Percentiles rank a stretch among this genome's conserved stretches.
phyloP scores from a whole-genome alignment of 2,113 vertebrate genomes.

The Nycticryphes semicollaris region DNA sequence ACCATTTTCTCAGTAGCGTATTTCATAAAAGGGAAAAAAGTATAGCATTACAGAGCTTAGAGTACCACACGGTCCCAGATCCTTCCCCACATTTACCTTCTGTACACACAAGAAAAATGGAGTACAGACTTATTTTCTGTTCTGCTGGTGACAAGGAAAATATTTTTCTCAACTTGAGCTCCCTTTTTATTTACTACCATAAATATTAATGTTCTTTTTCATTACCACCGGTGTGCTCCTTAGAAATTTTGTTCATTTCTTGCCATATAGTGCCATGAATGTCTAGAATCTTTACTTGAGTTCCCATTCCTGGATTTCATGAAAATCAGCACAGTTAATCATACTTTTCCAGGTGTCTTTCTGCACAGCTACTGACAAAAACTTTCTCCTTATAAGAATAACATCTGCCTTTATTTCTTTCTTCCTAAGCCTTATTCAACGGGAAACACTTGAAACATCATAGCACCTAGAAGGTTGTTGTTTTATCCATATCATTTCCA shows the following conservation, averaged over 20 bases:
- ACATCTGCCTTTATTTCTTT: neutral
- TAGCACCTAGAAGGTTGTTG: neutral
- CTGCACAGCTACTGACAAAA: neutral
- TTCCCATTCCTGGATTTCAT: neutral
- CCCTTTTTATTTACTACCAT: neutral
- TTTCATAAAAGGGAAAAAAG: neutral
- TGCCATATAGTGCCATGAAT: neutral
- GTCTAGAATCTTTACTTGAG: neutral
- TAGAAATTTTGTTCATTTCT: neutral
- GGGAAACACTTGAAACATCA: neutral
- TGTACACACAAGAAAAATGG: neutral
- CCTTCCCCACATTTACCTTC: neutral
- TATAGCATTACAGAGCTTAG: neutral
- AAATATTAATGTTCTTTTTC: neutral
- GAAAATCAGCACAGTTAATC: neutral
- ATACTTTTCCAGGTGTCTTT: neutral
- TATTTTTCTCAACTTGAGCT: neutral
- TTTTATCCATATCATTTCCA: neutral
- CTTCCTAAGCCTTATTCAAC: neutral
- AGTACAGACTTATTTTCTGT: neutral
- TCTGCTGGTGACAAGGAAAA: neutral
- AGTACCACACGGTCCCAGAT: neutral
- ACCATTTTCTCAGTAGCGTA: neutral
- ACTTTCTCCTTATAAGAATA: neutral
- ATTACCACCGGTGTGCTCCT: neutral